Evolutionary conservation across 2,113 vertebrate genomes (phyloP), one percentile per base, ranked within the genome.

Genomic region (Indicator maculatus): DNA sequence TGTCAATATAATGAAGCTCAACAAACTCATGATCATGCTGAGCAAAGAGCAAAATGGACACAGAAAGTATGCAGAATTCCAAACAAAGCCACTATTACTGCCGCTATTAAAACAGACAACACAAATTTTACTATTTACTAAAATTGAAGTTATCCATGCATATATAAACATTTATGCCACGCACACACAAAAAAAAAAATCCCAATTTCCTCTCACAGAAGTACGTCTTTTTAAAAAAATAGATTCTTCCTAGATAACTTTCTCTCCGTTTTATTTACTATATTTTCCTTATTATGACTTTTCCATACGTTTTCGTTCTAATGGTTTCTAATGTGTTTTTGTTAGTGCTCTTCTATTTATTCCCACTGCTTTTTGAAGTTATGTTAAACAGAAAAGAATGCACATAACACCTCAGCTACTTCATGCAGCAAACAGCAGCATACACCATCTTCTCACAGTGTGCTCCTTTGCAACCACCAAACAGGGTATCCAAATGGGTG

Each of bases 81-180:
- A 90, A 36, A 23, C 45, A 79, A 93, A 76, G n/a, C 21, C 31
- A 72, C 31, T 44, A 80, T 50, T 47, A 41, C 16, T 61, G 55
- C 39, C 67, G 38, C 50, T 88, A 63, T 63, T 81, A 70, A 83
- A 83, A 90, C n/a, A 86, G 56, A 67, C 10, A 7, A n/a, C 6
- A 6, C 16, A 81, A 78, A 74, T 64, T 90, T 73, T 83, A 74
- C 66, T 73, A 64, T 55, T 73, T 90, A 58, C 59, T 81, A 90
- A 90, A 86, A 83, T 0, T 74, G 20, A 86, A 92, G 38, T n/a
- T 83, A 82, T 8, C 20, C 72, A 81, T 31, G 60, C 38, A 74
- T 20, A 44, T 66, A 74, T 47, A 67, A 88, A 73, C 17, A 44
- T 8, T 61, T 66, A 55, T 24, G 17, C 12, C 36, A 77, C 39